phyloP scores from a whole-genome alignment of 2,797 vertebrate genomes.

The Gallinago solitaria region DNA sequence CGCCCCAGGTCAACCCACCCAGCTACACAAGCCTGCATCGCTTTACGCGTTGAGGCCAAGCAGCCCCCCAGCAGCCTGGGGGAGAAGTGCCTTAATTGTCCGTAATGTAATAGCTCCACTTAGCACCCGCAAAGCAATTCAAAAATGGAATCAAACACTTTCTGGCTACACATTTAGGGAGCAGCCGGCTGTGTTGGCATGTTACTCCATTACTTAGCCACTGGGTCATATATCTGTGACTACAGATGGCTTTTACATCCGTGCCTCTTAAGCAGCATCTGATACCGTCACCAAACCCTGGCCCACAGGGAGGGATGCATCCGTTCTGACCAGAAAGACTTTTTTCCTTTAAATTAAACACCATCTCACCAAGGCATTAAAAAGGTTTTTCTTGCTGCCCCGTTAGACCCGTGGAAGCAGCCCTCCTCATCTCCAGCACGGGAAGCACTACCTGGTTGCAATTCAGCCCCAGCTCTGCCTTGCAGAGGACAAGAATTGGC shows the following conservation, averaged over 20 bases:
- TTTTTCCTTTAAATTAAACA: slow-evolving; percentile 54
- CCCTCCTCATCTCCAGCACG: neutral
- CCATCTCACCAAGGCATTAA: neutral
- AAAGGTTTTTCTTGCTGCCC: neutral
- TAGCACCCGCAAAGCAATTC: slow-evolving; percentile 66
- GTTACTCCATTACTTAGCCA: slow-evolving; percentile 69
- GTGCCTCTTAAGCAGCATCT: slow-evolving; percentile 74
- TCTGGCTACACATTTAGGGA: slow-evolving; percentile 63
- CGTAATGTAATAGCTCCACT: slow-evolving; percentile 66
- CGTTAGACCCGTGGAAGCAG: neutral
- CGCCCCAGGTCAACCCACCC: neutral
- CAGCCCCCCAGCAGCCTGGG: neutral
- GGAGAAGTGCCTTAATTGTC: slow-evolving; percentile 34
- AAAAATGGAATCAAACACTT: slow-evolving; percentile 71
- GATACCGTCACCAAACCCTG: slow-evolving; percentile 55
- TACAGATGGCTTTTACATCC: slow-evolving; percentile 74
- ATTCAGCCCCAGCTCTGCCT: neutral
- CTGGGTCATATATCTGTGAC: slow-evolving; percentile 71
- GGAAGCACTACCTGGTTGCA: neutral
- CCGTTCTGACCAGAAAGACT: slow-evolving; percentile 31
- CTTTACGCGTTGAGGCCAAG: accelerated
- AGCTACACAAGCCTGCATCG: accelerated
- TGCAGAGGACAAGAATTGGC: neutral
- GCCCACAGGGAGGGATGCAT: neutral
- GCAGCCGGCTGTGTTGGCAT: slow-evolving; percentile 56